Base-by-base conservation (phyloP, 2,888 invertebrate species). In the Oegoconia quadripuncta region DNA sequence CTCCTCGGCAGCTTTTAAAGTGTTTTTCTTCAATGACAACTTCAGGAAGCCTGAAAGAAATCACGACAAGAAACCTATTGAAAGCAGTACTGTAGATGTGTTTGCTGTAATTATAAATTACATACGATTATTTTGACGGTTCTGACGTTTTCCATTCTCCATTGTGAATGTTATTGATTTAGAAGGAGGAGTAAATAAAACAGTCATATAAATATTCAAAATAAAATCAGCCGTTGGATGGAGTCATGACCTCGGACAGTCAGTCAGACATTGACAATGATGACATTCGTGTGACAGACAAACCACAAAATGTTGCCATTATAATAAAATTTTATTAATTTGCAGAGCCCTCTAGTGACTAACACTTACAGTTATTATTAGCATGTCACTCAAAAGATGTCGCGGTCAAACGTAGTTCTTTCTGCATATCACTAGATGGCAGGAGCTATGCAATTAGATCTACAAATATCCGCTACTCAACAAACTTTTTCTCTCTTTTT, bases 21-120 rank as follows among this genome's bases (percentile, higher is more conserved):
- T 69, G 32, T 74, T 79, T 67, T 82, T 87, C 67, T 77, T 86
- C 37, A 86, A 38, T 3, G 83, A 77, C 22, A 87, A 59, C 52
- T 78, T 78, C 12, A 64, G 37, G 56, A 74, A 79, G 7, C 74
- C 87, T 87, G 58, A 37, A 74, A 73, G 18, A 34, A 34, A 26
- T 7, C 5, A 9, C 11, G 8, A 3, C 11, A 13, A 14, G 5
- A 23, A 18, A 7, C 4, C 15, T 16, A 20, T 27, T 27, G 7
- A 27, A 20, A 8, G 20, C 20, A 20, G 4, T 6, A 6, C 20
- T 20, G 20, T 20, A 20, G 9, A 3, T 15, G 3, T 7, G 16
- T 3, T 3, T 9, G 9, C 22, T 2, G 22, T 9, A 3, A 2
- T 22, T 7, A 9, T 13, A 23, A 15, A 5, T 0, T 37, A 65